Conservation (phyloP, 2,888 invertebrate species). For the Drosophila longiperda region DNA sequence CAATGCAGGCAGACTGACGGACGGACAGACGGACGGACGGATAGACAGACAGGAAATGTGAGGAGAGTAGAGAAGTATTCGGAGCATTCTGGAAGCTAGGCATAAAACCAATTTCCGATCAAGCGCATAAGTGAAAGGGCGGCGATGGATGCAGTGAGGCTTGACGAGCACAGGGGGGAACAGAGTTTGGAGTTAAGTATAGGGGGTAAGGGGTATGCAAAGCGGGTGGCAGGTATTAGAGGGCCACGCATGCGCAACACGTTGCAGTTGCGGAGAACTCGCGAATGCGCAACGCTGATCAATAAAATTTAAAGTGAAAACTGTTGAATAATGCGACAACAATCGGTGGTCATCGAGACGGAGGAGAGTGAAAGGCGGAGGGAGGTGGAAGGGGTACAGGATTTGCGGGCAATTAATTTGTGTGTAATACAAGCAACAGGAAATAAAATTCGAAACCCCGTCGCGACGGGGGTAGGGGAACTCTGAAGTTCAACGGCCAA, state of each 20-base stretch:
- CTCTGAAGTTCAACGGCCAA: constrained; percentile 69
- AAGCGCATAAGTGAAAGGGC: constrained; percentile 65
- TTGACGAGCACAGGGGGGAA: constrained; percentile 24
- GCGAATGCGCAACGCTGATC: constrained; percentile 46
- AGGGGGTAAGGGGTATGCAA: not conserved
- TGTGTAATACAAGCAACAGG: constrained; percentile 67
- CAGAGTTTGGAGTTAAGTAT: not conserved
- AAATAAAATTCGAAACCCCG: constrained; percentile 45
- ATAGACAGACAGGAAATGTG: constrained; percentile 62
- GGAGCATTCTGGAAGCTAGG: constrained; percentile 61
- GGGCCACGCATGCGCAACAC: constrained; percentile 75
- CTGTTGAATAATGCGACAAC: constrained; percentile 73
- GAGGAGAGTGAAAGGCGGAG: not conserved
- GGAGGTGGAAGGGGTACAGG: constrained; percentile 66
- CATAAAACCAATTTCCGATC: constrained; percentile 82
- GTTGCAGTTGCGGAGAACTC: constrained; percentile 45
- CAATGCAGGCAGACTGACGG: constrained; percentile 17
- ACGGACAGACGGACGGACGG: not conserved
- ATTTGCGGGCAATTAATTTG: constrained; percentile 85
- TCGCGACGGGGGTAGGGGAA: not conserved
- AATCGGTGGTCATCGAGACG: constrained; percentile 27
- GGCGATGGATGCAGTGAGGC: constrained; percentile 54
- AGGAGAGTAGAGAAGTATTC: constrained; percentile 25
- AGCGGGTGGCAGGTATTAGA: constrained; percentile 12
- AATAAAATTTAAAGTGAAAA: constrained; percentile 79